Evolutionary conservation across 1,140 invertebrate species (phyloP), one percentile per base, ranked within the genome.

Genomic region (Drosophila chauvacae): DNA sequence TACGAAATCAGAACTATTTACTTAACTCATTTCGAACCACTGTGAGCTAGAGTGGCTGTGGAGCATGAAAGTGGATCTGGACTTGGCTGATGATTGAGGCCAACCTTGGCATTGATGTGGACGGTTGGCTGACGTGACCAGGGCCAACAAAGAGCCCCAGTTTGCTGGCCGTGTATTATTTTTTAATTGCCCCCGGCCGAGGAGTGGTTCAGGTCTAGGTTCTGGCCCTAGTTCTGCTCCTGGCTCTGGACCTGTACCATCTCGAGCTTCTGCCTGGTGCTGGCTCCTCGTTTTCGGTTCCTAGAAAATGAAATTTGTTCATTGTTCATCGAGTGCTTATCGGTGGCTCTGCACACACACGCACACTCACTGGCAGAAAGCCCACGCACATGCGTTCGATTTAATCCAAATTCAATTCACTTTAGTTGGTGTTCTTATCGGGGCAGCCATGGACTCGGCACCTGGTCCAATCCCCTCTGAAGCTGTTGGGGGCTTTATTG

Each of bases 341-440:
- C 69, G 23, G 33, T 10, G 14, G 33, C 26, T 10, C n/a, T 60
- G 23, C 20, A 65, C 18, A 28, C 33, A 35, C 33, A 35, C 33
- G 11, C 33, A 35, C 26, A 30, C 14, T 1, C 45, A 3, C 18
- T 2, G 23, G 16, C 30, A 16, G 30, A n/a, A 18, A 10, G 4
- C 30, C 61, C 30, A 26, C 26, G 69, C 69, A 72, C 69, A 72
- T 72, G 69, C 44, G 69, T 72, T 70, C 53, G 66, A 42, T 72
- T 71, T 73, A 73, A 73, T 72, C 70, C 68, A 71, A 73, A 73
- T 60, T 73, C 55, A 72, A 73, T 73, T 73, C 68, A 72, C 45
- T 72, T 73, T 73, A 26, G 23, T 41, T 39, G n/a, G 4, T 14
- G 28, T 7, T 42, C 55, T 60, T 73, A 72, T 60, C 37, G 20